These are phyloP conservation scores for Threskiornis aethiopicus DNA, from an alignment of 2,797 vertebrate species.

Conservation along the genomic window DNA sequence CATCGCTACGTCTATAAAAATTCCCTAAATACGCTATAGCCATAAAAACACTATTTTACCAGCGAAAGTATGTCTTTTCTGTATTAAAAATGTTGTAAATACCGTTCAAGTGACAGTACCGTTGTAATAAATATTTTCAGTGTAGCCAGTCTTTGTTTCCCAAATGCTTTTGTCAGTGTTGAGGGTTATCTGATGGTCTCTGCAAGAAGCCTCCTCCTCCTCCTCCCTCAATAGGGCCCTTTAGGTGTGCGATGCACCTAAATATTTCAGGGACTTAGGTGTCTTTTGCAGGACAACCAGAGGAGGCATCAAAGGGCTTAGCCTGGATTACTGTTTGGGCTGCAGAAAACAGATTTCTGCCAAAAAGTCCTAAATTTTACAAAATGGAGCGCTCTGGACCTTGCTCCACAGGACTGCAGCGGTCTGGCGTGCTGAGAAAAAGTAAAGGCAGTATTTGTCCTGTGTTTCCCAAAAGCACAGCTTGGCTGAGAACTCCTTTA, in stretches of 20 bases:
- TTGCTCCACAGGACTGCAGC: rapidly evolving
- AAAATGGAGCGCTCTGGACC: background rate
- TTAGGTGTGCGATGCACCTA: rapidly evolving
- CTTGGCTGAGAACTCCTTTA: background rate
- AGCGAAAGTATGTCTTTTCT: background rate
- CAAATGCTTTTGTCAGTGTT: background rate
- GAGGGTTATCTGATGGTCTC: background rate
- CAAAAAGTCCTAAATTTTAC: background rate
- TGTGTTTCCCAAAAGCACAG: background rate
- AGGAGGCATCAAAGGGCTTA: background rate
- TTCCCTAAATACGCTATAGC: background rate
- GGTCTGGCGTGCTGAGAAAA: background rate
- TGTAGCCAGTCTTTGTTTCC: background rate
- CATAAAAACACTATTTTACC: background rate
- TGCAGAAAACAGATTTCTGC: background rate
- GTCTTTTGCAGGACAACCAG: background rate
- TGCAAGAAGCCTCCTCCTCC: background rate
- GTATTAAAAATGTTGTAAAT: background rate
- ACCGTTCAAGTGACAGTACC: background rate
- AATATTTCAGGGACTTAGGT: rapidly evolving
- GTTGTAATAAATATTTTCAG: background rate
- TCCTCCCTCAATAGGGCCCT: background rate
- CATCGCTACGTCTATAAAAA: too few relatives aligned
- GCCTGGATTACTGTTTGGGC: background rate
- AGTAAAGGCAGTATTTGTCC: background rate